phyloP scores from a whole-genome alignment of 1,140 invertebrate species.

The Lepidurus apus region DNA sequence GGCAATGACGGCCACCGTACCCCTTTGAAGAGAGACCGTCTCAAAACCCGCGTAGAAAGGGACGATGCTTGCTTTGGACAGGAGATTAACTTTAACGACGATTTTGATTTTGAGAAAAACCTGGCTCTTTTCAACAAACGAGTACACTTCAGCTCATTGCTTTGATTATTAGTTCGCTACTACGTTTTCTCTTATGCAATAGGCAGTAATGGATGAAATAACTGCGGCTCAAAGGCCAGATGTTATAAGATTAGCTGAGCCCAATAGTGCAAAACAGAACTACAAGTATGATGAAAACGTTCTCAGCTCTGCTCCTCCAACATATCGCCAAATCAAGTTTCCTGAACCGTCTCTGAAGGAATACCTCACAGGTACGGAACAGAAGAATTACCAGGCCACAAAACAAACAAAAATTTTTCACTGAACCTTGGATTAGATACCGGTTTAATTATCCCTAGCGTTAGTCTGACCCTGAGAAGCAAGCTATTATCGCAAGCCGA shows the following conservation, averaged over 20 bases:
- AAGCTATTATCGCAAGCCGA: conserved; percentile 62
- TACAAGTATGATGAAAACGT: conserved; percentile 81
- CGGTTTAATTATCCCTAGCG: conserved; percentile 70
- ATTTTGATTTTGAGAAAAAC: conserved; percentile 93
- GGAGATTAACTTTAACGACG: conserved; percentile 56
- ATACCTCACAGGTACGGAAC: conserved; percentile 60
- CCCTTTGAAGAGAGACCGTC: conserved; percentile 47
- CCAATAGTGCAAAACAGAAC: conserved; percentile 43
- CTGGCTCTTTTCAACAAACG: conserved; percentile 82
- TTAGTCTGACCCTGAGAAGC: conserved; percentile 58
- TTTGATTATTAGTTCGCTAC: neutral
- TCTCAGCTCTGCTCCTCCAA: conserved; percentile 58
- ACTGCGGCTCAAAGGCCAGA: conserved; percentile 62
- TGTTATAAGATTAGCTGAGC: conserved; percentile 51
- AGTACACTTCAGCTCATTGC: conserved; percentile 41
- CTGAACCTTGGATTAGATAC: conserved; percentile 50
- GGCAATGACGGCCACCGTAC: conserved; percentile 41
- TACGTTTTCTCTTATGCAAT: neutral
- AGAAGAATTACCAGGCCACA: neutral
- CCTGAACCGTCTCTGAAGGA: conserved; percentile 57
- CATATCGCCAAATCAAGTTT: conserved; percentile 64
- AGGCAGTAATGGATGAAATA: conserved; percentile 67
- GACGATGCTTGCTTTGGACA: conserved; percentile 59
- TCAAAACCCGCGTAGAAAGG: conserved; percentile 45
- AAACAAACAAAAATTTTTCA: neutral